Evolutionary conservation across 2,113 vertebrate genomes (phyloP), one percentile per base, ranked within the genome.

Genomic region (Hemiprocne comata): DNA sequence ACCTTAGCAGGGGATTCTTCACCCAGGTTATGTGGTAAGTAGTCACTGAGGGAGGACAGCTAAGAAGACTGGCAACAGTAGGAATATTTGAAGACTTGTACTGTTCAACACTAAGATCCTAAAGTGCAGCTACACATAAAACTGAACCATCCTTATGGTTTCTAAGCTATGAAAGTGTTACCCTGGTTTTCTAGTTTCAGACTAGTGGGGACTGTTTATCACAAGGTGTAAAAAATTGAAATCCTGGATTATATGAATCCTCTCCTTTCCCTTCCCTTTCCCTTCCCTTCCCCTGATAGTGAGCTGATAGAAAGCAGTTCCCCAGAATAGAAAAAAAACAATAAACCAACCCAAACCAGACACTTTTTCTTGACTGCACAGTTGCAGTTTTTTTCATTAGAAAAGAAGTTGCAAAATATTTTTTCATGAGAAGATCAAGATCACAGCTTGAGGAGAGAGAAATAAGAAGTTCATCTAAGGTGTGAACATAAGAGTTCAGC

Each of bases 371-470:
- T 77, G 24, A 50, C 28, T 51, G 17, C 33, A 51, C 4, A 8
- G 10, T 28, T 73, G 15, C 7, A 38, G 29, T 60, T 55, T 57
- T 62, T 61, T 58, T 44, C 8, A 33, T 70, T 72, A 54, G 46
- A 70, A 72, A 74, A 73, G 26, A 74, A 62, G 26, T 31, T 38
- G 36, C 20, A 80, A 93, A 87, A 87, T 76, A 75, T 65, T 85
- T 85, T 91, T 93, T 60, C 21, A 25, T 60, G 25, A n/a, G 51
- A 93, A 74, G 58, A 82, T 84, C 82, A 94, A 85, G 11, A 88
- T 13, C 19, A 60, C 21, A 90, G 33, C 31, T 88, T 93, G 72
- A 80, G 42, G 71, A 82, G 33, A 48, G 10, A 53, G 26, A 83
- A 78, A 18, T 76, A 80, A 66, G 69, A 81, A 87, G 73, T 92